Base-by-base conservation (phyloP, 2,888 invertebrate species). In the Ennomos quercinarius region DNA sequence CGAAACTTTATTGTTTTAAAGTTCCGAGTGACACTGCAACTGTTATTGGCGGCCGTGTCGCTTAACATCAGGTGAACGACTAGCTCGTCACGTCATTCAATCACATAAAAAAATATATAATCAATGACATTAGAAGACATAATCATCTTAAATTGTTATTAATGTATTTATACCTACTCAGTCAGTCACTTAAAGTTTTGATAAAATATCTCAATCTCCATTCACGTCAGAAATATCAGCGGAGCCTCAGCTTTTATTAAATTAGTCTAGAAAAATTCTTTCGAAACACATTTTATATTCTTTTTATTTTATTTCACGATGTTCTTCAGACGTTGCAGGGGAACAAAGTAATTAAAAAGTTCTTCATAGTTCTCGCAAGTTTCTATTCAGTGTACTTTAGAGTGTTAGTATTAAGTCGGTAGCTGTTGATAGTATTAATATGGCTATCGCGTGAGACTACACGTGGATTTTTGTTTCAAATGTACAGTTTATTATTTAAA, bases 261-360 rank as follows among this genome's bases (percentile, higher is more conserved):
- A 64, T 66, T 62, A 63, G 64, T 66, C 65, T 71, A 64, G 63
- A 72, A 70, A 70, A 70, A 70, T 68, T 72, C 71, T 65, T 71
- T 60, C 63, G 66, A 61, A 70, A 71, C 68, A 66, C 67, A 6
- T 72, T 76, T 71, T 68, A 66, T 61, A 61, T 57, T 70, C 71
- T 73, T 74, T 77, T 75, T 73, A 67, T 70, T 72, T 75, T 71
- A 71, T 72, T 72, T 72, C 62, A 63, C 71, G 57, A 69, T 69
- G 69, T 66, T 68, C 65, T 64, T 66, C 75, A 80, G 76, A 77
- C 80, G 72, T 71, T 72, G 68, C 27, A 27, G 66, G 73, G 77
- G 78, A 78, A 78, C 77, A 77, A 81, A 81, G 81, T 82, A 83
- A 83, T 83, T 83, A 83, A 83, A 81, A 82, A 82, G 76, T 82